Base-by-base conservation (phyloP, 1,140 invertebrate genomes). In the Trichonephila clavipes region DNA sequence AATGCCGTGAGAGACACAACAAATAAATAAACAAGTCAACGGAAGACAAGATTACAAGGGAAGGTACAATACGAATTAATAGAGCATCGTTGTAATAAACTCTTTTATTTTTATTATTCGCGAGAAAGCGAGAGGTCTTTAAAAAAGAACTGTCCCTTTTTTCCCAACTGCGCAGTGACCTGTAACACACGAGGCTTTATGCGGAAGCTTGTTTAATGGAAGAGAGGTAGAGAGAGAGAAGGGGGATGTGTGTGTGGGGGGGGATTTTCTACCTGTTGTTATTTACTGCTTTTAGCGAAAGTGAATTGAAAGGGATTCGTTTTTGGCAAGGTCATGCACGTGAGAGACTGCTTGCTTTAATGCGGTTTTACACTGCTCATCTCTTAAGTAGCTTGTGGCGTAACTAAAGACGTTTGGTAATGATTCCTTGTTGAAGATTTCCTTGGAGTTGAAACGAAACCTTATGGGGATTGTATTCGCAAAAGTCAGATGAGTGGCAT, bases 41-140 rank as follows among this genome's bases (percentile, higher is more conserved):
- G 86, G 86, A 28, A 8, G 62, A 14, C 66, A 44, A 66, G 62
- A 88, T 44, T 21, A 87, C 19, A 16, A 18, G 62, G 18, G 64
- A 69, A 7, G 66, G 5, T n/a, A 88, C 87, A 88, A 88, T 69
- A 88, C 62, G 64, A 88, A 88, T 88, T 88, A 88, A 88, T 88
- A 88, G 87, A 88, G 87, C 87, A 72, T 88, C 87, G 40, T 88
- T 44, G 34, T 88, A 88, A 88, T 88, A 88, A 69, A 88, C 66
- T 88, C 85, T 87, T 87, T 87, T 87, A 87, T 61, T 87, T 87
- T 87, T 87, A 87, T 61, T 87, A 61, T 87, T 59, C 18, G 28
- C 28, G 24, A 77, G 40, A 51, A 59, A 85, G 44, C 82, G 82
- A 85, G 82, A 85, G 51, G 21, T 85, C 82, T 85, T 51, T 19